phyloP scores from a whole-genome alignment of 2,113 vertebrate genomes.

The Trochalopteron elliotii region DNA sequence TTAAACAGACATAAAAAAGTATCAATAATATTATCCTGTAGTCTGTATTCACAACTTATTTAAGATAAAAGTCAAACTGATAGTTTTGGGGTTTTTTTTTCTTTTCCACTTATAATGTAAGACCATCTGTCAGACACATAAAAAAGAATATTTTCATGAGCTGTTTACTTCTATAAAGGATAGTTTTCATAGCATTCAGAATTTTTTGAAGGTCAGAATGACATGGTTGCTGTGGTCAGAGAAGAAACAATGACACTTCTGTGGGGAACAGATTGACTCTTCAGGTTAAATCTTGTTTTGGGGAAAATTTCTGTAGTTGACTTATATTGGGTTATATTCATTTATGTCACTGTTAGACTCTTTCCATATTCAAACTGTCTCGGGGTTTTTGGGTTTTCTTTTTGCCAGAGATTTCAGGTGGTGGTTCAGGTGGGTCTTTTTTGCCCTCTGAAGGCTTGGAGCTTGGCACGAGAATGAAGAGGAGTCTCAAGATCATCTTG shows the following conservation, averaged over 20 bases:
- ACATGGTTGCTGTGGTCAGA: neutral
- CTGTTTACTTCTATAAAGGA: constrained; percentile 5
- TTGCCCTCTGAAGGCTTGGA: too few relatives aligned
- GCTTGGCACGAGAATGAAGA: too few relatives aligned
- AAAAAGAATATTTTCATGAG: constrained; percentile 11
- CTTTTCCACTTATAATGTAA: neutral
- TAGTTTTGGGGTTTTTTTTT: neutral
- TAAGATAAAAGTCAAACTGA: neutral
- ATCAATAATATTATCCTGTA: neutral
- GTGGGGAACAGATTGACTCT: neutral
- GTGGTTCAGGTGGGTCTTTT: too few relatives aligned
- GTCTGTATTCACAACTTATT: neutral
- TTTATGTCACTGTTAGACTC: neutral
- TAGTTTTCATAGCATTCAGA: neutral
- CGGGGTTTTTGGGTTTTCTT: too few relatives aligned
- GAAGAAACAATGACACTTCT: neutral
- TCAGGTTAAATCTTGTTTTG: neutral
- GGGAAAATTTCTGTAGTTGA: neutral
- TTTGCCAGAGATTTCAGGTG: too few relatives aligned
- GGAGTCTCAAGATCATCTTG: too few relatives aligned
- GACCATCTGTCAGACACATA: neutral
- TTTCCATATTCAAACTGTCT: neutral
- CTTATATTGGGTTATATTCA: neutral
- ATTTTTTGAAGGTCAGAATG: constrained; percentile 28
- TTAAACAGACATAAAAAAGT: neutral